A percentile compares a stretch with the other conserved stretches of the same genome.
Conservation (phyloP, 2,888 invertebrate species). For the Hydriomena furcata region DNA sequence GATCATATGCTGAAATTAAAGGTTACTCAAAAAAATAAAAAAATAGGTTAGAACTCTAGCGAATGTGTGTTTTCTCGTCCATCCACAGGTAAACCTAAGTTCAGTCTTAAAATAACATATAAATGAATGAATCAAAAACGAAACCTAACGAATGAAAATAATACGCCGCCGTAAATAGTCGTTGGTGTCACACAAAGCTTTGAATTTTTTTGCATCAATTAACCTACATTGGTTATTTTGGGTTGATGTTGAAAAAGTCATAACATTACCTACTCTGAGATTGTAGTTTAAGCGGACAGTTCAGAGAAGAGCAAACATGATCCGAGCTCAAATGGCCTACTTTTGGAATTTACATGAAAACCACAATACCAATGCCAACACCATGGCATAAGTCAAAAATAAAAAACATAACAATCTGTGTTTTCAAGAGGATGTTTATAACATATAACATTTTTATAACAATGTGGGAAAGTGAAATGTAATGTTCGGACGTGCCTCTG, state of each 20-base stretch:
- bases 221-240: constrained; percentile 14
- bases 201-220: constrained; percentile 13
- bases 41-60: no score
- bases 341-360: neutral
- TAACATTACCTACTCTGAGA: constrained; percentile 19
- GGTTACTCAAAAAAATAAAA: no score
- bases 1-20: no score
- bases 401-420: no score
- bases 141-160: neutral
- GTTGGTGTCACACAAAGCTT: constrained; percentile 2
- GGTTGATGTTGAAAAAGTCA: constrained; percentile 10
- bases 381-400: neutral
- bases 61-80: no score
- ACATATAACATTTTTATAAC: no score
- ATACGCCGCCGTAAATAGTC: neutral
- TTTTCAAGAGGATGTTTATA: no score
- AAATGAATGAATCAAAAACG: neutral
- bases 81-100: neutral
- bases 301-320: constrained; percentile 8
- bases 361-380: neutral
- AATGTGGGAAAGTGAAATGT: no score
- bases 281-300: constrained; percentile 2
- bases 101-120: neutral
- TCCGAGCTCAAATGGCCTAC: neutral
- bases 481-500: no score